phyloP scores from a whole-genome alignment of 2,113 vertebrate species.

The Hystrix cristata region DNA sequence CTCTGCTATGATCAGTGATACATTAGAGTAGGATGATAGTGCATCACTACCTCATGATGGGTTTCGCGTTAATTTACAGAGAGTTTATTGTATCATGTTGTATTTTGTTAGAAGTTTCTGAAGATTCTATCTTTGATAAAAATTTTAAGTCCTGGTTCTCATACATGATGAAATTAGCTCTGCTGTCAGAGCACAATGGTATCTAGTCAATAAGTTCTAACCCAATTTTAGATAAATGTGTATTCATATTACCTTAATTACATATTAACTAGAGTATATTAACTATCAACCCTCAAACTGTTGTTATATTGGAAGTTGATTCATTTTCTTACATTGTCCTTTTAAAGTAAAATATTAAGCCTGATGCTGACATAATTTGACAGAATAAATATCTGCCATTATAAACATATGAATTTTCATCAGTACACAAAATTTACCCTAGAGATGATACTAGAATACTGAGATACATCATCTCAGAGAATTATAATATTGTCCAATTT shows the following conservation, averaged over 20 bases:
- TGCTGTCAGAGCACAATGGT: not conserved
- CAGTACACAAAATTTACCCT: not conserved
- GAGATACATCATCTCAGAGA: not conserved
- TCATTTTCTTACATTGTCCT: not conserved
- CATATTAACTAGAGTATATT: not conserved
- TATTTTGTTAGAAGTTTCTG: not conserved
- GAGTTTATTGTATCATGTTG: not conserved
- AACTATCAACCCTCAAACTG: not conserved
- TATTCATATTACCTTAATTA: not conserved
- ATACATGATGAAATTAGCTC: not conserved
- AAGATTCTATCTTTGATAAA: not conserved
- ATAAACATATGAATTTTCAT: not conserved
- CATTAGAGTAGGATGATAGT: not conserved
- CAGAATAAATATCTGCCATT: not conserved
- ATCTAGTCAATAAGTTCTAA: not conserved
- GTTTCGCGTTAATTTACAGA: not conserved
- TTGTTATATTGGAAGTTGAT: not conserved
- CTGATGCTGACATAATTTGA: not conserved
- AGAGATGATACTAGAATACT: not conserved
- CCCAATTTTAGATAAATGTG: not conserved
- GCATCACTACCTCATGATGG: not conserved
- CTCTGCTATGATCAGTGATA: not conserved
- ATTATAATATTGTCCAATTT: not conserved
- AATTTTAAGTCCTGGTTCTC: not conserved
- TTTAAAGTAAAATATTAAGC: not conserved